phyloP scores from a whole-genome alignment of 1,140 invertebrate species.

The Lysiphlebus fabarum region DNA sequence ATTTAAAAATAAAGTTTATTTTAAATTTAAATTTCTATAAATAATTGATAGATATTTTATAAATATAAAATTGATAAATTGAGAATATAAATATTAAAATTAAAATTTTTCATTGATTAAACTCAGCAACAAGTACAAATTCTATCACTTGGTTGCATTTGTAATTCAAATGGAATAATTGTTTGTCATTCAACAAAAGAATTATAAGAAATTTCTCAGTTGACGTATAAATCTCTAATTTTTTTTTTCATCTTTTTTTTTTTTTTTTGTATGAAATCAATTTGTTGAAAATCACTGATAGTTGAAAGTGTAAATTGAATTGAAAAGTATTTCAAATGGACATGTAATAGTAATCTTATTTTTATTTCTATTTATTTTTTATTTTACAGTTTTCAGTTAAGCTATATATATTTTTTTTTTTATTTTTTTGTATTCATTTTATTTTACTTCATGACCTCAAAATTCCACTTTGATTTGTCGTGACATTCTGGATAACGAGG shows the following conservation, averaged over 20 bases:
- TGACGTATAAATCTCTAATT: too few species aligned
- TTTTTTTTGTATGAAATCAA: conserved; percentile 3
- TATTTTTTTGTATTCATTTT: neutral
- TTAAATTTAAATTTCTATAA: too few species aligned
- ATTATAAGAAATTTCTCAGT: too few species aligned
- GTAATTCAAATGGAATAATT: conserved; percentile 15
- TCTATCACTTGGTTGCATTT: neutral
- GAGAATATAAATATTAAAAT: too few species aligned
- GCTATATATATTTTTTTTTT: neutral
- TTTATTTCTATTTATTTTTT: neutral
- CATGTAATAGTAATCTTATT: neutral
- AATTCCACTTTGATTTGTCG: conserved; percentile 34
- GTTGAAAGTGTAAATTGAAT: too few species aligned
- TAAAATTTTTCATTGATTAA: too few species aligned
- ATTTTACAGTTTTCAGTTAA: too few species aligned
- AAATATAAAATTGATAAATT: too few species aligned
- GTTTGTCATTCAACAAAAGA: neutral
- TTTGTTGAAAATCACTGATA: neutral
- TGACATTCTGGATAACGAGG: conserved; percentile 36
- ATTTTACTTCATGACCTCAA: conserved; percentile 7
- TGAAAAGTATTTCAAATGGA: neutral
- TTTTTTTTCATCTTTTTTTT: neutral
- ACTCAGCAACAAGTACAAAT: conserved; percentile 6
- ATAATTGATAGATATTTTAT: too few species aligned
- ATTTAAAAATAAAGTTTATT: too few species aligned